phyloP scores from a whole-genome alignment of 2,797 vertebrate genomes.

The Champsocephalus gunnari region DNA sequence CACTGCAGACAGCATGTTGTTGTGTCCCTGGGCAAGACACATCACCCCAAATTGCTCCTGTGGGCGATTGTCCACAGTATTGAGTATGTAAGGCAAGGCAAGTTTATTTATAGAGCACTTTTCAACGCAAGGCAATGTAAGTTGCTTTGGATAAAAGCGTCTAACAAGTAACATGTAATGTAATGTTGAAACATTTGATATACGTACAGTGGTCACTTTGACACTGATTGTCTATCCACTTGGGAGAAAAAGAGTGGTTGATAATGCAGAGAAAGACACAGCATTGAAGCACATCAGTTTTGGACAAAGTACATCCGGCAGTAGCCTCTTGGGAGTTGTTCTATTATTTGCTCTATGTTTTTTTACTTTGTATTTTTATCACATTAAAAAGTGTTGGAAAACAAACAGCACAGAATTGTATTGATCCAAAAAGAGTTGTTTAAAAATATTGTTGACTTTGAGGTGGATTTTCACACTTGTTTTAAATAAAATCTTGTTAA shows the following conservation, averaged over 20 bases:
- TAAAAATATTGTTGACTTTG: not conserved
- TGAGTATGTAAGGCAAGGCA: too few relatives aligned
- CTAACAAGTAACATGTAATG: too few relatives aligned
- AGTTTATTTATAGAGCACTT: too few relatives aligned
- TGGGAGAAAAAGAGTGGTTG: not conserved
- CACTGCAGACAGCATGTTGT: too few relatives aligned
- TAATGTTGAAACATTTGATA: constrained; percentile 18
- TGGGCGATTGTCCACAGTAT: too few relatives aligned
- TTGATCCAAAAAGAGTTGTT: constrained; percentile 18
- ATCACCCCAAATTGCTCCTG: too few relatives aligned
- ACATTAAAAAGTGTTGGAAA: constrained; percentile 18
- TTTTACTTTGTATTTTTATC: not conserved
- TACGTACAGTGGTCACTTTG: not conserved
- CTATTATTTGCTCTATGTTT: not conserved
- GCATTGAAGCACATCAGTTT: not conserved
- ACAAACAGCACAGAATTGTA: constrained; percentile 8
- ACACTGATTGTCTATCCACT: constrained; percentile 2
- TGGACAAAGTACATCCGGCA: constrained; percentile 16
- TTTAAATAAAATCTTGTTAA: not conserved
- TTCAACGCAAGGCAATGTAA: too few relatives aligned
- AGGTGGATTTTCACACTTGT: not conserved
- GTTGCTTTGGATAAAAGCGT: too few relatives aligned
- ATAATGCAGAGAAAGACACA: constrained; percentile 20
- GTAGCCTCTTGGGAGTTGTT: constrained; percentile 17
- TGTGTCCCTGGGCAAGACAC: too few relatives aligned